Evolutionary conservation across 1,140 invertebrate genomes (phyloP).

Genomic region (Drusus annulatus): DNA sequence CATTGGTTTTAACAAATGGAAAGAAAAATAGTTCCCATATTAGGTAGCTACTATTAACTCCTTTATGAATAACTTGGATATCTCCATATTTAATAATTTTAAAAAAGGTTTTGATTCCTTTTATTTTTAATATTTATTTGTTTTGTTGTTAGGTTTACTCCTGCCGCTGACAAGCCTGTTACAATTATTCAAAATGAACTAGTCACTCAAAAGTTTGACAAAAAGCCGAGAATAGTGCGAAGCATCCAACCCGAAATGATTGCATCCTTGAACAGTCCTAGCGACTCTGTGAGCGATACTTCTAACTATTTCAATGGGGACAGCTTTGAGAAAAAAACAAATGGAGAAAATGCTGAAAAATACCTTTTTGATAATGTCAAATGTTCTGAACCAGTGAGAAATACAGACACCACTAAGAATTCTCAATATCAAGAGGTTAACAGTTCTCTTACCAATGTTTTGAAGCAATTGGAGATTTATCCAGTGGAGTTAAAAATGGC

Average conservation of each 20-base stretch:
- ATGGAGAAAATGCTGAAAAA: background rate
- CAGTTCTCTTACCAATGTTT: constrained; percentile 8
- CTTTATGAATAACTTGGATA: background rate
- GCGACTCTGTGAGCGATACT: background rate
- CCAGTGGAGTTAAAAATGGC: constrained; percentile 15
- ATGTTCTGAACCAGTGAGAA: background rate
- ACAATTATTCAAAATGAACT: constrained; percentile 46
- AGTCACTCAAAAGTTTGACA: constrained; percentile 17
- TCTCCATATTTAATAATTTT: too few relatives aligned
- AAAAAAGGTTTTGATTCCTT: too few relatives aligned
- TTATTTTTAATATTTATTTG: too few relatives aligned
- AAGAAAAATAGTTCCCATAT: constrained; percentile 51
- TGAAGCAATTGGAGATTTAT: constrained; percentile 49
- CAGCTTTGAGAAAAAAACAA: background rate
- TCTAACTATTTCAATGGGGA: background rate
- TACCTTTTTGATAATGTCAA: background rate
- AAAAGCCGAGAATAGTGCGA: constrained; percentile 50
- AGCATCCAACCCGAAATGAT: constrained; percentile 42
- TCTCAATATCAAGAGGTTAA: background rate
- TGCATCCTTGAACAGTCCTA: constrained; percentile 4
- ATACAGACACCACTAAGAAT: background rate
- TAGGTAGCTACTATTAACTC: constrained; percentile 33
- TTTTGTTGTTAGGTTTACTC: constrained; percentile 42
- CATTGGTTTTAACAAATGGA: constrained; percentile 47
- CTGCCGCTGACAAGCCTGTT: constrained; percentile 23